Evolutionary conservation across 92 coral and sea anemone species (phyloP), one percentile per base, ranked within the genome.

Genomic region (Muricea muricata): DNA sequence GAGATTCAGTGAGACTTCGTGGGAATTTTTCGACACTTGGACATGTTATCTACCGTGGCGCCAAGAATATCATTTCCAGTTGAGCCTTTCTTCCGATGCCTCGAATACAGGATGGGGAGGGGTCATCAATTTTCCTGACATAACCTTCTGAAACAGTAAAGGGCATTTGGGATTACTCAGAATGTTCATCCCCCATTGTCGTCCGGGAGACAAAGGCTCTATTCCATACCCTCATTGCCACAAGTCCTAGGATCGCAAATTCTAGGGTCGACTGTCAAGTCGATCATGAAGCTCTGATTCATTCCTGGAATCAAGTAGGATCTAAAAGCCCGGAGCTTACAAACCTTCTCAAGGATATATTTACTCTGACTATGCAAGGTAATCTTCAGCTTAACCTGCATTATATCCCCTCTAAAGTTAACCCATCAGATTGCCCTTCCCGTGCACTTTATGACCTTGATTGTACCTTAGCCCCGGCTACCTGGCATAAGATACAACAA

Each of bases 361-460:
- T 37, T 9, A 9, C 4, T 9, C 42, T 37, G 4, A 37, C 42
- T 9, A 4, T 37, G 9, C 4, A 4, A 11, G 17, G 15, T 10
- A 48, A 48, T 10, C 21, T 48, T 48, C 14, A 30, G 45, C 75
- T 32, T 5, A 18, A 24, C 17, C 21, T 67, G 9, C 18, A 7
- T 39, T 33, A 32, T 67, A 39, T 67, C 32, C 84, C 93, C 35
- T 82, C 91, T 34, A 60, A 39, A 0, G 66, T 63, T 13, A 91
- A 85, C 76, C 74, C 77, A 0, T 84, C 94, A 0, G 94, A 91
- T 66, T 45, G 23, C 23, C 88, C 83, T 15, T 88, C 94, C 26
- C 86, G 88, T 5, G 34, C 8, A 1, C 46, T 85, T 17, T 88
- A 92, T 20, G 92, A 91, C 75, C 73, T 84, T 6, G 94, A 88